Base-by-base conservation (phyloP, 2,888 invertebrate genomes). In the Trichopria drosophilae region DNA sequence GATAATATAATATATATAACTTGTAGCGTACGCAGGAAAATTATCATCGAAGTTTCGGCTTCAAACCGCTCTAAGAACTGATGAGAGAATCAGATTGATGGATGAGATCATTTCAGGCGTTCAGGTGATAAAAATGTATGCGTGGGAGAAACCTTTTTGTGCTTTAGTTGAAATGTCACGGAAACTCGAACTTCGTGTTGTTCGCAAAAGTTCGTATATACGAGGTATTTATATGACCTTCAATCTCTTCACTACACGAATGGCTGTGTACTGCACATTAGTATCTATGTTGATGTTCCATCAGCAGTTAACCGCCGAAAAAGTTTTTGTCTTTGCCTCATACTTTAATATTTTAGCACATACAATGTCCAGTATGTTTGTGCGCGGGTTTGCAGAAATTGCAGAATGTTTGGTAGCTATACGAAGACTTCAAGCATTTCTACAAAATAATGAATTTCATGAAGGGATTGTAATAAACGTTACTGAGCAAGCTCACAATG, bases 161-260 rank as follows among this genome's bases (percentile, higher is more conserved):
- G 78, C 81, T 24, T 65, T 86, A 35, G 80, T 88, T 1, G 80
- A 78, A 39, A 64, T 80, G 5, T 80, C 85, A 1, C 74, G 88
- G 66, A 80, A 79, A 19, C 58, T 73, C 12, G 77, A 78, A 53
- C 53, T 83, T 40, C 78, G 76, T 54, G 79, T 85, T 58, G 81
- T 87, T 0, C 80, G 76, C 16, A 82, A 81, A 32, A 82, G 83
- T 1, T 83, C 84, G 0, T 82, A 84, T 54, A 78, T 87, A 9
- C 78, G 87, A 49, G 85, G 83, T 0, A 68, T 86, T 10, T 85
- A 85, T 65, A 80, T 88, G 76, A 86, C 88, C 0, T 87, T 88
- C 68, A 86, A 88, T 71, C 76, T 93, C 16, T 92, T 90, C 64
- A 88, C 91, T 0, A 88, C 90, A 15, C 84, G 93, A 66, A 78